These are phyloP conservation scores for Tinamus guttatus DNA, from an alignment of 2,113 vertebrate genomes.

Conservation along the genomic window DNA sequence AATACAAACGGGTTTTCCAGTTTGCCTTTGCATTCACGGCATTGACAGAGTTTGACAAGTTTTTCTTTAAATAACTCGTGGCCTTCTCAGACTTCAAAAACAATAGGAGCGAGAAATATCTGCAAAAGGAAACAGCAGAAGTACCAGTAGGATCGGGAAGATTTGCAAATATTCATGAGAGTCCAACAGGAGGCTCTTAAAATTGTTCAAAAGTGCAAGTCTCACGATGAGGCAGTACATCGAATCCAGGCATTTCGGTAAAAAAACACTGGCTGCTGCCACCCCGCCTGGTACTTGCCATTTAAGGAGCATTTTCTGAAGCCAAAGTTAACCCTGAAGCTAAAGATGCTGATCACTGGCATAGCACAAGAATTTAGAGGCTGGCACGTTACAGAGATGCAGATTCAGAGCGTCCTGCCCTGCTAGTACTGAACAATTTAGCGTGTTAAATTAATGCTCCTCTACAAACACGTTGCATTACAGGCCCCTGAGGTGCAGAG, in stretches of 20 bases:
- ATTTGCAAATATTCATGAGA: neutral
- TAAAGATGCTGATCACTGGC: neutral
- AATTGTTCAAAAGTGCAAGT: neutral
- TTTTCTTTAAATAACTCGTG: neutral
- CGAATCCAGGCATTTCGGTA: neutral
- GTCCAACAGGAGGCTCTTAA: neutral
- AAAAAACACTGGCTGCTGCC: neutral
- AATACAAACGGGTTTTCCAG: neutral
- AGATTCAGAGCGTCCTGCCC: neutral
- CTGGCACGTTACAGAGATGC: neutral
- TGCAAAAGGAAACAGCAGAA: neutral
- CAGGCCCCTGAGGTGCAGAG: neutral
- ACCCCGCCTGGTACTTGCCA: neutral
- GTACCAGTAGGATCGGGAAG: neutral
- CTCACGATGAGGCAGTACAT: neutral
- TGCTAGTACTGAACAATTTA: neutral
- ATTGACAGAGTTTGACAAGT: neutral
- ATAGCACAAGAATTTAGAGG: neutral
- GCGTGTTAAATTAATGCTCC: fast-evolving
- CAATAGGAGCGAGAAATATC: neutral
- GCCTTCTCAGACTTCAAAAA: neutral
- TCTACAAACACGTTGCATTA: neutral
- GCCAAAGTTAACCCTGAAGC: neutral
- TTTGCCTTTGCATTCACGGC: neutral
- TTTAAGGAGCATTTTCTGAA: neutral